Evolutionary conservation across 2,797 vertebrate genomes (phyloP).

Genomic region (Rhyacichthys aspro): DNA sequence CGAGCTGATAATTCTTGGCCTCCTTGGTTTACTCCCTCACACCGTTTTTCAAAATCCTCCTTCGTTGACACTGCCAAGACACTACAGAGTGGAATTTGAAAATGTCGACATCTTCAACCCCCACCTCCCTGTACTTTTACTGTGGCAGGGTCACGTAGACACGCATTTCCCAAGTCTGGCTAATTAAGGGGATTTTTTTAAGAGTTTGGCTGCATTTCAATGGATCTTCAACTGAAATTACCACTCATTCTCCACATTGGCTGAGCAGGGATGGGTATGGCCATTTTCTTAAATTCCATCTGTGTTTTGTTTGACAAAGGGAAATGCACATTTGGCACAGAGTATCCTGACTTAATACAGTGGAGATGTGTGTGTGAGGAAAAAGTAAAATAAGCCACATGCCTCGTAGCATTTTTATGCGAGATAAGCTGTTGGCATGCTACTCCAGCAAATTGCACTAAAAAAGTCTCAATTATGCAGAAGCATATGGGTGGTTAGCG

Average conservation of each 20-base stretch:
- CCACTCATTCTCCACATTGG: slow-evolving; percentile 39
- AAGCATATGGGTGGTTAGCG: slow-evolving; percentile 54
- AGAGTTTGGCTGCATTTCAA: slow-evolving; percentile 62
- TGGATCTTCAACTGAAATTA: slow-evolving; percentile 49
- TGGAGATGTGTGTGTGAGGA: slow-evolving; percentile 50
- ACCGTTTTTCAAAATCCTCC: slow-evolving; percentile 46
- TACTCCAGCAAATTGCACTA: slow-evolving; percentile 41
- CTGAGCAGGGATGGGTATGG: slow-evolving; percentile 51
- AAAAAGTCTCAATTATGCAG: slow-evolving; percentile 56
- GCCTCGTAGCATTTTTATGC: slow-evolving; percentile 37
- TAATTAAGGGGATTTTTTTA: slow-evolving; percentile 66
- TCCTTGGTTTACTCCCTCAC: slow-evolving; percentile 52
- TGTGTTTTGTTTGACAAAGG: slow-evolving; percentile 43
- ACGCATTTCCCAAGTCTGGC: slow-evolving; percentile 46
- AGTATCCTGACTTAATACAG: slow-evolving; percentile 53
- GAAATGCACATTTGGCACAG: slow-evolving; percentile 59
- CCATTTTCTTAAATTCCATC: slow-evolving; percentile 54
- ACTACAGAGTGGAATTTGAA: slow-evolving; percentile 58
- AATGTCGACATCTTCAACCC: slow-evolving; percentile 54
- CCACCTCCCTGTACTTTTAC: slow-evolving; percentile 38
- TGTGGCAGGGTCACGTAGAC: slow-evolving; percentile 49
- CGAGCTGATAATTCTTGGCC: slow-evolving; percentile 64
- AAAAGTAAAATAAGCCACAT: slow-evolving; percentile 45
- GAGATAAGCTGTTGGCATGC: slow-evolving; percentile 54
- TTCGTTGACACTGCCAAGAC: slow-evolving; percentile 56